These are phyloP conservation scores for Tragopan temminckii DNA, from an alignment of 2,797 vertebrate species.

Conservation along the genomic window DNA sequence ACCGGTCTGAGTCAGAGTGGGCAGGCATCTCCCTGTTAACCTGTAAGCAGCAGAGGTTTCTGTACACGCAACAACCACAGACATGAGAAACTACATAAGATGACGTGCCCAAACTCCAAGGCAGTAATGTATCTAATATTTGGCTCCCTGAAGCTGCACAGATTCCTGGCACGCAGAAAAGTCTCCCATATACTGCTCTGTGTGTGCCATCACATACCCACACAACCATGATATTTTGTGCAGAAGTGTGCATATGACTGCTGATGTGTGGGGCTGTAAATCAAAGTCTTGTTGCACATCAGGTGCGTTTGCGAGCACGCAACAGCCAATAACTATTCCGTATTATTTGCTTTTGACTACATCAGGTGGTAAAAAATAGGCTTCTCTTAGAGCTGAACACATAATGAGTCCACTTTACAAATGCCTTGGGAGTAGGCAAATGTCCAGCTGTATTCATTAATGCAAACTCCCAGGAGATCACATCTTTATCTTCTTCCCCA, in stretches of 20 bases:
- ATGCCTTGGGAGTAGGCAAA: not conserved
- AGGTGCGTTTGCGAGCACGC: rapidly evolving
- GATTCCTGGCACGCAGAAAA: rapidly evolving
- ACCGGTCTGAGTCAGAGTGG: not conserved
- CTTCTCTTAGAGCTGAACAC: not conserved
- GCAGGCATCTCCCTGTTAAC: not conserved
- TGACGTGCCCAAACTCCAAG: rapidly evolving
- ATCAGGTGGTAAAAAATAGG: not conserved
- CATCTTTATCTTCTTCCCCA: not conserved
- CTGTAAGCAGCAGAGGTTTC: not conserved
- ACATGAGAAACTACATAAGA: rapidly evolving
- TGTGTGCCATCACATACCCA: rapidly evolving
- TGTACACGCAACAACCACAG: rapidly evolving
- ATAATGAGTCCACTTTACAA: not conserved
- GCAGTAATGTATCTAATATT: rapidly evolving
- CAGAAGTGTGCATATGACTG: not conserved
- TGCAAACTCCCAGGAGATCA: not conserved
- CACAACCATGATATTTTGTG: rapidly evolving
- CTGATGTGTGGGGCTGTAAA: not conserved
- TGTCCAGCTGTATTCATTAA: not conserved
- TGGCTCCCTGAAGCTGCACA: not conserved
- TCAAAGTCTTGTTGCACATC: rapidly evolving
- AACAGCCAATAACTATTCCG: not conserved
- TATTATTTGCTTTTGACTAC: not conserved
- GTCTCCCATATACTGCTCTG: not conserved